phyloP scores from a whole-genome alignment of 2,888 invertebrate genomes.

The Sphaeridia pumilis region DNA sequence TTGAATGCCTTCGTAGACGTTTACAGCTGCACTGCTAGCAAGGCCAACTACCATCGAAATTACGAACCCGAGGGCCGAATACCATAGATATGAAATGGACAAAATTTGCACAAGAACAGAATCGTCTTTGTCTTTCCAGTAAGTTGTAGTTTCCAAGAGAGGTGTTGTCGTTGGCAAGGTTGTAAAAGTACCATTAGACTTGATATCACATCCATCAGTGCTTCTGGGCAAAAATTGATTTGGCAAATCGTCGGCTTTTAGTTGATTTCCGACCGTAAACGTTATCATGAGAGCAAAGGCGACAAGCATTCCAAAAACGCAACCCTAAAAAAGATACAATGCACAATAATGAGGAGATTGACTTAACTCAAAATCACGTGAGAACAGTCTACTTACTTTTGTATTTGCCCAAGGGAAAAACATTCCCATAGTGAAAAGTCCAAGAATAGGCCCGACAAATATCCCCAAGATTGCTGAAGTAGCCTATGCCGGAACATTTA shows the following conservation, averaged over 20 bases:
- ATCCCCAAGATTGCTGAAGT: constrained; percentile 13
- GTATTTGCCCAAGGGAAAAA: constrained; percentile 76
- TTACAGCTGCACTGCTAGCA: constrained; percentile 12
- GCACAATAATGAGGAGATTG: not conserved
- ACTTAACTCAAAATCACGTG: not conserved
- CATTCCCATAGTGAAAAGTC: constrained; percentile 54
- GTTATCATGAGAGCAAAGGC: constrained; percentile 37
- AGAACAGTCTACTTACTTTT: constrained; percentile 46
- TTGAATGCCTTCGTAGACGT: not conserved
- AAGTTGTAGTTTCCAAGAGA: not conserved
- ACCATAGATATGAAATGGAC: constrained; percentile 39
- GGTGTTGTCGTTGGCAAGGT: not conserved
- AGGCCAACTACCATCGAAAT: constrained; percentile 37
- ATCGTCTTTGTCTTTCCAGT: constrained; percentile 27
- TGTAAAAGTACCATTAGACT: not conserved
- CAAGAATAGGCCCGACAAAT: constrained; percentile 12
- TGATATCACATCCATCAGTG: constrained; percentile 4
- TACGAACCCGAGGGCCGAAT: constrained; percentile 37
- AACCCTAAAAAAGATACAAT: constrained; percentile 36
- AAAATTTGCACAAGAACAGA: constrained; percentile 13
- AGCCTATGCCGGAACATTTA: no score
- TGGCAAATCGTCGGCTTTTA: constrained; percentile 28
- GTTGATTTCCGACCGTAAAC: constrained; percentile 37
- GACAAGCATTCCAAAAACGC: constrained; percentile 36
- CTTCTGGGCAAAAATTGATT: constrained; percentile 19